Base-by-base conservation (phyloP, 2,113 vertebrate genomes). In the Theristicus caerulescens region DNA sequence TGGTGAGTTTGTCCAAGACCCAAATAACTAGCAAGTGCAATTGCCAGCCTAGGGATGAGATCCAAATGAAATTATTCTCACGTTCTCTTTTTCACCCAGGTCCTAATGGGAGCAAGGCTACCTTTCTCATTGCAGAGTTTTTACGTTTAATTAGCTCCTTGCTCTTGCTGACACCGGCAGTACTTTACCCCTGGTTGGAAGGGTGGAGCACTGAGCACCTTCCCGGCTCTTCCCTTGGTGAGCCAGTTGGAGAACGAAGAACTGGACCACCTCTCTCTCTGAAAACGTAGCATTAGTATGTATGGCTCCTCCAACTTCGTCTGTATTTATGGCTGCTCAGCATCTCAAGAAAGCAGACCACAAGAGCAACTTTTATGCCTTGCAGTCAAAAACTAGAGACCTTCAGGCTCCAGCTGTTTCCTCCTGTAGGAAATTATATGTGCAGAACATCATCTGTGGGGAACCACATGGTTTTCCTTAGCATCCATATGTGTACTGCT, bases 51-150 rank as follows among this genome's bases (percentile, higher is more conserved):
- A 62, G 32, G 62, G 32, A 86, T 79, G 57, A 85, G 31, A 54
- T 46, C 65, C 61, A 91, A 82, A 89, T 46, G n/a, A 96, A 93
- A 58, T 80, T 51, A 82, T 82, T 64, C 71, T 72, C 34, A 13
- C 79, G 86, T 94, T 70, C 16, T 72, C 32, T 79, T 77, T 92
- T 94, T 85, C 67, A 80, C 24, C 14, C 8, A 20, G 12, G 38
- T 40, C 46, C 54, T 87, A 77, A 69, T n/a, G 42, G 78, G 62
- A 93, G 21, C 26, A 91, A 80, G 46, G 32, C 22, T 85, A 73
- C 54, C 36, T 44, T 46, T 66, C 47, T 82, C 66, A 31, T 66
- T 93, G 82, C 27, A 40, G 58, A 79, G 25, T 40, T 83, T 77
- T 82, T 70, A 38, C 38, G 88, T 80, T 27, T 88, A 91, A 93